Base-by-base conservation (phyloP, 2,113 vertebrate species). In the Ibidorhyncha struthersii region DNA sequence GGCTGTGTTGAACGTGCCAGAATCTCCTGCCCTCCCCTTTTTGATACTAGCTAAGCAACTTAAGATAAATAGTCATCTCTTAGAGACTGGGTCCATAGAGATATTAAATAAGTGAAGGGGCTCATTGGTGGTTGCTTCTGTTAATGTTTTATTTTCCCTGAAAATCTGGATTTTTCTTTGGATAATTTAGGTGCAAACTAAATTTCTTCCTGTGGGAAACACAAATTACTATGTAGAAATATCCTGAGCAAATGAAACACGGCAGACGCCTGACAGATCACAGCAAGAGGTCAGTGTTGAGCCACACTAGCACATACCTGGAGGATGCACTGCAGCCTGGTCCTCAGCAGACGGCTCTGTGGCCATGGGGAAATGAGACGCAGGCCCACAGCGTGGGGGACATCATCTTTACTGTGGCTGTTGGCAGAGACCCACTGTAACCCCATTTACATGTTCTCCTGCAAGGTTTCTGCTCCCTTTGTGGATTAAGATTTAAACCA, bases 261-360 rank as follows among this genome's bases (percentile, higher is more conserved):
- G 0, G 58, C 55, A 78, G 72, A 12, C 6, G 19, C 27, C 29
- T 0, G 3, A 6, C 14, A 36, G 16, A 8, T 12, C 49, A 27
- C 2, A 10, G 87, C 41, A 78, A 66, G 63, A 82, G 85, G 67
- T 88, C 74, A 69, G 82, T 62, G 66, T 10, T 61, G 62, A 90
- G 78, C 74, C 38, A 38, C 21, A 2, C 45, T 6, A 21, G 25
- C 70, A 27, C 67, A 2, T 22, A 36, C 26, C 40, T 21, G 53
- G 43, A 53, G 63, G 38, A 26, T 15, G 58, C 30, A 2, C 3
- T 12, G 29, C 69, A 81, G 62, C 53, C 30, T 4, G 3, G 8
- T 25, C 20, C 55, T 45, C 4, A 2, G 21, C 0, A 1, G 12
- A 22, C 0, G 6, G 34, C 67, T 69, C 43, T 43, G 36, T 0